phyloP scores from a whole-genome alignment of 2,113 vertebrate genomes.

The Entelurus aequoreus region DNA sequence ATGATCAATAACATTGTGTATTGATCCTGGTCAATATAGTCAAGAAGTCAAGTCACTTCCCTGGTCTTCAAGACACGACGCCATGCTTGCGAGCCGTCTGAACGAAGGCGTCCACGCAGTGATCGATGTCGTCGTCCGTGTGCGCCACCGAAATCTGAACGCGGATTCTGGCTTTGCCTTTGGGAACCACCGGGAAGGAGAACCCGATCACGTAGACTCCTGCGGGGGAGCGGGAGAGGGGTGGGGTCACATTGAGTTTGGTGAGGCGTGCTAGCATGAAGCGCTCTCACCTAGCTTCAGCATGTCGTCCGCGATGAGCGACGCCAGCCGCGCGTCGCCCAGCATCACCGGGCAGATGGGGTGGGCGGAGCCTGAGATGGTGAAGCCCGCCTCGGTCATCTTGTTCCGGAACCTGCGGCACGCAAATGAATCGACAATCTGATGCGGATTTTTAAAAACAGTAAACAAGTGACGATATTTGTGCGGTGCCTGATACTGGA shows the following conservation, averaged over 20 bases:
- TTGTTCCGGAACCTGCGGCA: conserved; percentile 84
- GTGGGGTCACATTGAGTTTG: not conserved
- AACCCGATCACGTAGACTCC: conserved; percentile 96
- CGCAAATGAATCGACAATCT: not conserved
- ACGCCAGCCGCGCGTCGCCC: conserved; percentile 85
- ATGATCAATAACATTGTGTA: too few species aligned
- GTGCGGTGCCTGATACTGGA: too few species aligned
- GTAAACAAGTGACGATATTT: too few species aligned
- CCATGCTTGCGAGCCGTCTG: conserved; percentile 84
- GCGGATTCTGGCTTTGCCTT: conserved; percentile 91
- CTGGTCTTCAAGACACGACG: conserved; percentile 71
- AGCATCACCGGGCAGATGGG: conserved; percentile 98
- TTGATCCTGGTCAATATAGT: not conserved
- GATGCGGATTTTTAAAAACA: too few species aligned
- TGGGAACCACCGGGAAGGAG: conserved; percentile 93
- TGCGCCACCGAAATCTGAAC: conserved; percentile 94
- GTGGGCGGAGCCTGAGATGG: conserved; percentile 80
- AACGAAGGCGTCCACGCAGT: conserved; percentile 83
- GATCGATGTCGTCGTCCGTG: conserved; percentile 86
- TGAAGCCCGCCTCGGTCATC: conserved; percentile 89
- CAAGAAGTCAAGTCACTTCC: not conserved
- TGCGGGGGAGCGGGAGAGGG: conserved; percentile 38
- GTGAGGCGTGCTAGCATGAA: too few species aligned
- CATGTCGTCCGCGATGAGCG: conserved; percentile 90
- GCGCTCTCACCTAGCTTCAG: conserved; percentile 78